Conservation (phyloP, 2,797 vertebrate genomes). For the Crax fasciolata region DNA sequence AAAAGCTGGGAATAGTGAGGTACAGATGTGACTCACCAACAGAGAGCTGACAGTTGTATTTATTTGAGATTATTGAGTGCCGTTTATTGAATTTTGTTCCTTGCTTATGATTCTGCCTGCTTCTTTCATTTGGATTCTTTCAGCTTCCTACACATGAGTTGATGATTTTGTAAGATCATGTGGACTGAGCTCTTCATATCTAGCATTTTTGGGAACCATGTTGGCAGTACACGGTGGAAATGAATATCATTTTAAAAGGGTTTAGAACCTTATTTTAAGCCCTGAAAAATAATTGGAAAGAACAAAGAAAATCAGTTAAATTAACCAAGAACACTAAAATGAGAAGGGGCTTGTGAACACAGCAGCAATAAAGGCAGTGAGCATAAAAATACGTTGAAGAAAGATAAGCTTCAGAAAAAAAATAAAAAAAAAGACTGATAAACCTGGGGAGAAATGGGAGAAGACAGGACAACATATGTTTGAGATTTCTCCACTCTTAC, state of each 20-base stretch:
- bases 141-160: background rate
- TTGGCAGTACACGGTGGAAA: background rate
- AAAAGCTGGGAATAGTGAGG: background rate
- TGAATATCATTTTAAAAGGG: background rate
- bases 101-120: background rate
- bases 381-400: background rate
- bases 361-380: background rate
- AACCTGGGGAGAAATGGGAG: background rate
- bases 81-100: slow-evolving; percentile 13
- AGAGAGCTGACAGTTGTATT: background rate
- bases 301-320: background rate
- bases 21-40: background rate
- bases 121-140: background rate
- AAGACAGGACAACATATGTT: background rate
- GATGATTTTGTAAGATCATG: background rate
- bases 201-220: background rate
- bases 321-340: background rate
- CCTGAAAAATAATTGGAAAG: background rate
- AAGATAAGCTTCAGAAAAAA: background rate
- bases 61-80: slow-evolving; percentile 21
- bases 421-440: background rate
- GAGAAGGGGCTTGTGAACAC: background rate
- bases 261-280: background rate
- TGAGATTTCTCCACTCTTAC: background rate
- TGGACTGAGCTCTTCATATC: background rate